Conservation (phyloP, 2,113 vertebrate genomes). For the Corythoichthys intestinalis region DNA sequence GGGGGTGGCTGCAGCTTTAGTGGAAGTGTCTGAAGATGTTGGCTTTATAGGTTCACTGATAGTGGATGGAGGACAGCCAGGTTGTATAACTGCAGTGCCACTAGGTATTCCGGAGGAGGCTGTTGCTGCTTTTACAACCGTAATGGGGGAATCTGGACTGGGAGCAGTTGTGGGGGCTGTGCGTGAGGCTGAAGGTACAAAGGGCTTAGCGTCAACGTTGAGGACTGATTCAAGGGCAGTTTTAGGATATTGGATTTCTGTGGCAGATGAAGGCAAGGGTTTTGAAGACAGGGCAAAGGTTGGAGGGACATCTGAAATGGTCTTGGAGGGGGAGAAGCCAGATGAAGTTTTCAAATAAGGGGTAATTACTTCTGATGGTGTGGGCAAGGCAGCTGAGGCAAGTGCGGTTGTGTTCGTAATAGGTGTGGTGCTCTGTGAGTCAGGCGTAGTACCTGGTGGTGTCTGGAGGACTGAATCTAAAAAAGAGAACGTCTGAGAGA, state of each 20-base stretch:
- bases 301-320: constrained; percentile 19
- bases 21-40: constrained; percentile 13
- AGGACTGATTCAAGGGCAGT: constrained; percentile 44
- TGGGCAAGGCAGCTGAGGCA: constrained; percentile 21
- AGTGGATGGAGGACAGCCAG: constrained; percentile 14
- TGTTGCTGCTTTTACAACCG: constrained; percentile 3
- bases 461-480: constrained; percentile 72
- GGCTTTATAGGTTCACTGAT: constrained; percentile 25
- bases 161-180: constrained; percentile 19
- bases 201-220: constrained; percentile 60
- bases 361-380: constrained; percentile 16
- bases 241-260: constrained; percentile 1
- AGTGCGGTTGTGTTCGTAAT: constrained; percentile 52
- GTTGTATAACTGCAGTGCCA: background rate
- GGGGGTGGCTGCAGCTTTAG: constrained; percentile 25
- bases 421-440: constrained; percentile 55
- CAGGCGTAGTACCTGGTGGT: constrained; percentile 53
- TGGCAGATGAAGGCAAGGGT: constrained; percentile 20
- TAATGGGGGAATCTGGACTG: constrained; percentile 17
- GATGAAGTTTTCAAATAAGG: constrained; percentile 21
- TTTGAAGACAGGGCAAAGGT: constrained; percentile 20
- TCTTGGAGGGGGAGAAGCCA: constrained; percentile 19
- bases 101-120: background rate
- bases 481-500: constrained; percentile 71
- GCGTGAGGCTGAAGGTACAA: constrained; percentile 50